phyloP scores from a whole-genome alignment of 2,888 invertebrate genomes.

The Isoperla grammatica region DNA sequence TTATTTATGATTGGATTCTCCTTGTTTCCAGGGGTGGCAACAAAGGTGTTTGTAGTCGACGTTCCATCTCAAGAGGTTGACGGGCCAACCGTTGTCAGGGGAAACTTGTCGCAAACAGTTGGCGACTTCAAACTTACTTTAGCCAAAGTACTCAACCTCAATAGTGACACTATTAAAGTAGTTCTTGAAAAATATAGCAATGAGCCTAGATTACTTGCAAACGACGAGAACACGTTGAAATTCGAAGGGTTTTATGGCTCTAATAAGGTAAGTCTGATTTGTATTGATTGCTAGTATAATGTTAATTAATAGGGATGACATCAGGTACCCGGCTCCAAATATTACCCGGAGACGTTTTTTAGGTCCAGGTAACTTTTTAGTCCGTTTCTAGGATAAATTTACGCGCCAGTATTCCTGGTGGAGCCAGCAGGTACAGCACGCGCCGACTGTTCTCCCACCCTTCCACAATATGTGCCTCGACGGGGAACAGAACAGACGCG shows the following conservation, averaged over 20 bases:
- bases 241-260: conserved; percentile 41
- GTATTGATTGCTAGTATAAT: conserved; percentile 1
- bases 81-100: conserved; percentile 56
- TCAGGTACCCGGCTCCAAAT: too few species aligned
- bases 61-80: conserved; percentile 54
- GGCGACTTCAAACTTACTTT: conserved; percentile 54
- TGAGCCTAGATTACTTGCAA: conserved; percentile 41
- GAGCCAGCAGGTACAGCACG: too few species aligned
- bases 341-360: too few species aligned
- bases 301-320: too few species aligned
- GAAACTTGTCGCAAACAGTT: conserved; percentile 52
- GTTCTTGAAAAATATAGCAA: conserved; percentile 45
- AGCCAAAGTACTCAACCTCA: conserved; percentile 45
- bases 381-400: too few species aligned
- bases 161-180: conserved; percentile 44
- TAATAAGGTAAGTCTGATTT: conserved; percentile 39
- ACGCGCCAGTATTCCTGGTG: too few species aligned
- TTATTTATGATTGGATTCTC: too few species aligned
- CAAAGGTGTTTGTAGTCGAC: conserved; percentile 59
- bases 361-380: too few species aligned
- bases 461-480: not conserved
- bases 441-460: not conserved
- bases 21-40: conserved; percentile 43
- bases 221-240: conserved; percentile 42
- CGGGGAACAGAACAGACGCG: too few species aligned